A percentile compares a stretch with the other conserved stretches of the same genome.
phyloP scores from a whole-genome alignment of 2,797 vertebrate genomes.

The Neosalanx taihuensis region DNA sequence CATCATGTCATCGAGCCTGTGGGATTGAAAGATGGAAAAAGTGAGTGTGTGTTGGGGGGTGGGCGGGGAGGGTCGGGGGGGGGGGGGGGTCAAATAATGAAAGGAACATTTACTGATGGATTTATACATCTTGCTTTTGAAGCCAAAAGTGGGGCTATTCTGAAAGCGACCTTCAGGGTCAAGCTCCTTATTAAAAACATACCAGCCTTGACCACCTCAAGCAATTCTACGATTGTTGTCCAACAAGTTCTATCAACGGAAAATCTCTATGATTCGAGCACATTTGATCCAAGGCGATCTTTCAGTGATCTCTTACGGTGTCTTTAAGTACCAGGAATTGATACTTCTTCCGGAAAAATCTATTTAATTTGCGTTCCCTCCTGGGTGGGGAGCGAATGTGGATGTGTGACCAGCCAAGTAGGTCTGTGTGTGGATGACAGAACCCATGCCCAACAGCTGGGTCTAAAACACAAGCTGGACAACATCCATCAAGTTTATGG shows the following conservation, averaged over 20 bases:
- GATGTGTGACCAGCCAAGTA: conserved; percentile 45
- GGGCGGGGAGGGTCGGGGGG: no score
- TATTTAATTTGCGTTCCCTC: conserved; percentile 45
- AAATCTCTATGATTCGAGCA: conserved; percentile 59
- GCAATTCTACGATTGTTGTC: not conserved
- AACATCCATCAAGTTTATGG: conserved; percentile 77
- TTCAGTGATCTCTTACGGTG: conserved; percentile 26
- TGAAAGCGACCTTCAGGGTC: conserved; percentile 59
- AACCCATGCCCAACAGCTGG: conserved; percentile 76
- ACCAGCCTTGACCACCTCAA: conserved; percentile 40
- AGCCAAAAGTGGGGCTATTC: conserved; percentile 43
- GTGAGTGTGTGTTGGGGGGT: not conserved
- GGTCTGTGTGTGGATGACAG: conserved; percentile 65
- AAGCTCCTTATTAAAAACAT: conserved; percentile 65
- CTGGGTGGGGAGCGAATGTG: conserved; percentile 28
- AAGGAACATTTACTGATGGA: conserved; percentile 49
- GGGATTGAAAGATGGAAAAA: conserved; percentile 33
- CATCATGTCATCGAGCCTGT: conserved; percentile 81
- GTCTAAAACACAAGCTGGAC: conserved; percentile 54
- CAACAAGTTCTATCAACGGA: conserved; percentile 19
- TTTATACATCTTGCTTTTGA: conserved; percentile 56
- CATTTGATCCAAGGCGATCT: conserved; percentile 26
- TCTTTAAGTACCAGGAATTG: conserved; percentile 29
- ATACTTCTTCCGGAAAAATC: conserved; percentile 45
- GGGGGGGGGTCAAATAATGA: conserved; percentile 39